Percentiles rank a stretch among this genome's conserved stretches.
These are phyloP conservation scores for Netelia melanura DNA, from an alignment of 2,888 invertebrate genomes.

Conservation along the genomic window DNA sequence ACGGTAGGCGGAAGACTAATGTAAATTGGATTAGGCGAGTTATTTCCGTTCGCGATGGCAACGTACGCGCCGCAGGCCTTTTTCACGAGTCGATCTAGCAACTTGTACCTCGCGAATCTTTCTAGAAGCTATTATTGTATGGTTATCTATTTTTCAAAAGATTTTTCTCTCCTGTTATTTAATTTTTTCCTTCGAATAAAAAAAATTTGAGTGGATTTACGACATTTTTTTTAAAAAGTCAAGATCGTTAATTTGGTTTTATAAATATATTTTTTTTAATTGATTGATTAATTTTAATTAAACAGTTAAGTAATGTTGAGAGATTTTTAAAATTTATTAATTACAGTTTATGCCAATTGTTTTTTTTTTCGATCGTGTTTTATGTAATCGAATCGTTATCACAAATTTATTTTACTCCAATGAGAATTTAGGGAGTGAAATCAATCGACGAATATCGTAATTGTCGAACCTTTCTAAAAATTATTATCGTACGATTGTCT, in stretches of 20 bases:
- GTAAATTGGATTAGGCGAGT: slow-evolving; percentile 28
- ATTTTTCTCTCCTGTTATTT: too few relatives aligned
- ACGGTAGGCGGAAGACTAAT: background rate
- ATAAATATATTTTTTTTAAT: background rate
- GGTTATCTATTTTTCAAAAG: too few relatives aligned
- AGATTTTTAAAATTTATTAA: too few relatives aligned
- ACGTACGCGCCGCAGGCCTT: background rate
- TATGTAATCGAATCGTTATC: too few relatives aligned
- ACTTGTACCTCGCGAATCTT: background rate
- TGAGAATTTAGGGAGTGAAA: too few relatives aligned
- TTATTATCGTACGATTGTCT: too few relatives aligned
- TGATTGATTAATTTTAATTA: background rate
- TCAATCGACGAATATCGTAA: too few relatives aligned
- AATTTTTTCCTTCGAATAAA: background rate
- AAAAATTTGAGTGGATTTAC: background rate
- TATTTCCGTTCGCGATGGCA: slow-evolving; percentile 9
- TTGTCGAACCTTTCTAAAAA: background rate
- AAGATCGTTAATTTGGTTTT: background rate
- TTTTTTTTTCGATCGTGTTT: too few relatives aligned
- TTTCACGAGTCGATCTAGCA: background rate
- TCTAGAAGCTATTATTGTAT: too few relatives aligned
- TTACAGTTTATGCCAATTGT: too few relatives aligned
- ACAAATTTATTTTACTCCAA: too few relatives aligned
- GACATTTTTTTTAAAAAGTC: background rate
- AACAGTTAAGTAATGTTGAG: too few relatives aligned